phyloP scores from a whole-genome alignment of 2,888 invertebrate species.

The Amblyteles armatorius region DNA sequence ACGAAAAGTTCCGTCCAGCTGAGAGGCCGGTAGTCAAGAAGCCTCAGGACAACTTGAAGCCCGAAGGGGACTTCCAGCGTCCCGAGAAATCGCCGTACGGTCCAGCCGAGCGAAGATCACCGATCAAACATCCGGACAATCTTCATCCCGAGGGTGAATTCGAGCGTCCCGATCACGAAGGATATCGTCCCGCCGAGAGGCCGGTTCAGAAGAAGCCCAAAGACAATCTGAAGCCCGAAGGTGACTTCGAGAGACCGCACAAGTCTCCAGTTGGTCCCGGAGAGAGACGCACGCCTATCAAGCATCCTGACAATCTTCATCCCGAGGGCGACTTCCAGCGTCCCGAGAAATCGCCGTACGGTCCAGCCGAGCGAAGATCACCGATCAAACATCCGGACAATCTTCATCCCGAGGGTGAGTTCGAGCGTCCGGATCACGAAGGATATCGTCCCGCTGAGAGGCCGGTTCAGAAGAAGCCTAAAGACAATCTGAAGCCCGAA shows the following conservation, averaged over 20 bases:
- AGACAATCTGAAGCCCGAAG: conserved; percentile 86
- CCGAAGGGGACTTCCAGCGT: conserved; percentile 86
- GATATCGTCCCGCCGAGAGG: conserved; percentile 84
- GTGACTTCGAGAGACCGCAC: conserved; percentile 85
- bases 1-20: conserved; percentile 72
- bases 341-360: conserved; percentile 85
- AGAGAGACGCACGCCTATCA: conserved; percentile 83
- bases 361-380: conserved; percentile 86
- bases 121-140: conserved; percentile 86
- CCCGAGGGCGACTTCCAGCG: conserved; percentile 87
- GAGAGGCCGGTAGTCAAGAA: conserved; percentile 83
- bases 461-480: conserved; percentile 82
- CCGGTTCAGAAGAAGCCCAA: conserved; percentile 83
- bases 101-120: conserved; percentile 86
- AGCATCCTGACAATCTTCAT: conserved; percentile 87
- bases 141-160: conserved; percentile 87
- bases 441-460: conserved; percentile 85
- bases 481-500: conserved; percentile 86
- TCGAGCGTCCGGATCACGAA: conserved; percentile 87
- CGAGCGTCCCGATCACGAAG: conserved; percentile 87
- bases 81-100: conserved; percentile 85
- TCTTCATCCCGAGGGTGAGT: conserved; percentile 87
- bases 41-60: conserved; percentile 85
- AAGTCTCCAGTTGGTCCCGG: conserved; percentile 86
- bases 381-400: conserved; percentile 86